A percentile compares a stretch with the other conserved stretches of the same genome.
Evolutionary conservation across 2,113 vertebrate species (phyloP).

Genomic region (Corythornis vintsioides): DNA sequence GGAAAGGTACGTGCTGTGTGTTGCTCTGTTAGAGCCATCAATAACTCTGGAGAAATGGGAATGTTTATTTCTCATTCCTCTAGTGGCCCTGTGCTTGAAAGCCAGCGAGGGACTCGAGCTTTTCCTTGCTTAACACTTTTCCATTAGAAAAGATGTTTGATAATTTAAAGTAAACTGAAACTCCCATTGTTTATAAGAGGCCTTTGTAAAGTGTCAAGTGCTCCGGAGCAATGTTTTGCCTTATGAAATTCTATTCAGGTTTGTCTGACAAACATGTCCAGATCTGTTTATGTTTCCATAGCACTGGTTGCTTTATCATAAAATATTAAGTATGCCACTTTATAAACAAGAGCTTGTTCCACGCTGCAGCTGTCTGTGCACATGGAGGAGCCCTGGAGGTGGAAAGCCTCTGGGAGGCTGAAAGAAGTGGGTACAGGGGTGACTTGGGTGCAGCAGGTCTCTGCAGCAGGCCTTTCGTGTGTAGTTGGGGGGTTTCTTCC

Average conservation of each 20-base stretch:
- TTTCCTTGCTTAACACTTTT: conserved; percentile 63
- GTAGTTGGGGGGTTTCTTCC: neutral
- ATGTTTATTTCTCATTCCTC: conserved; percentile 35
- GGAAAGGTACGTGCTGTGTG: fast-evolving
- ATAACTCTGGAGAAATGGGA: neutral
- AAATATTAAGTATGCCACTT: conserved; percentile 51
- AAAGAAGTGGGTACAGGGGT: neutral
- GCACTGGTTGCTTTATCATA: conserved; percentile 57
- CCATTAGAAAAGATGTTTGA: conserved; percentile 67
- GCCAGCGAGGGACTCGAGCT: neutral
- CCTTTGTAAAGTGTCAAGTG: conserved; percentile 68
- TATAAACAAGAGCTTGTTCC: conserved; percentile 31
- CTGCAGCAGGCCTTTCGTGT: fast-evolving
- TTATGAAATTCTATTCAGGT: conserved; percentile 61
- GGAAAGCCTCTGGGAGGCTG: neutral
- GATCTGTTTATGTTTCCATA: conserved; percentile 57
- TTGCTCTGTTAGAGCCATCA: neutral
- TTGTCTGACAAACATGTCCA: conserved; percentile 52
- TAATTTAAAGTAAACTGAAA: conserved; percentile 61
- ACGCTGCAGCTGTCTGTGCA: neutral
- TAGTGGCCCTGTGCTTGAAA: conserved; percentile 12
- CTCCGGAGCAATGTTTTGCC: conserved; percentile 52
- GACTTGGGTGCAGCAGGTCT: neutral
- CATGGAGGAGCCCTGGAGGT: neutral
- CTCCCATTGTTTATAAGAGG: conserved; percentile 53